A percentile compares a stretch with the other conserved stretches of the same genome.
phyloP scores from a whole-genome alignment of 2,797 vertebrate genomes.

The Hoplostethus mediterraneus region DNA sequence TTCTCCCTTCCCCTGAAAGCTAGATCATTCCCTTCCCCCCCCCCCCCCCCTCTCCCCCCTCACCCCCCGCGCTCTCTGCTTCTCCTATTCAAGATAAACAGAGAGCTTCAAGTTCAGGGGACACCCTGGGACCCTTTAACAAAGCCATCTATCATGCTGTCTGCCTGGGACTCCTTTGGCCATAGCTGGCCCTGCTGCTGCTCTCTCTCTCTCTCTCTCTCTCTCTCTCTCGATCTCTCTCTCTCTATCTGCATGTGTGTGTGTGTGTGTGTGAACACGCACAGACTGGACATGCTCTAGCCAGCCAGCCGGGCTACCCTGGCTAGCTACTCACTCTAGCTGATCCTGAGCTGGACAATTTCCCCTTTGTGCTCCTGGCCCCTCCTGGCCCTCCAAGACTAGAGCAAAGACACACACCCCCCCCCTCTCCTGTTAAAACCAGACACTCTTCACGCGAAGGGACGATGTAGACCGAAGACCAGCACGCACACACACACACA shows the following conservation, averaged over 20 bases:
- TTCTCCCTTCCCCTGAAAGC: slow-evolving; percentile 73
- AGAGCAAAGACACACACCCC: slow-evolving; percentile 50
- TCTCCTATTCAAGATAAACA: slow-evolving; percentile 99
- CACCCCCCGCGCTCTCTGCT: slow-evolving; percentile 91
- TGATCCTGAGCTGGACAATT: slow-evolving; percentile 67
- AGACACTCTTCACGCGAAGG: slow-evolving; percentile 50
- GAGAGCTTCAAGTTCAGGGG: slow-evolving; percentile 99
- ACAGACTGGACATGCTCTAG: slow-evolving; percentile 56
- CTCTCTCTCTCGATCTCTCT: slow-evolving; percentile 82
- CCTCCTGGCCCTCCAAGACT: slow-evolving; percentile 58
- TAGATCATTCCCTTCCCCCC: slow-evolving; percentile 77
- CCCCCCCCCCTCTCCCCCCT: slow-evolving; percentile 38
- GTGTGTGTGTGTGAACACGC: slow-evolving; percentile 39
- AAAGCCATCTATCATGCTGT: slow-evolving; percentile 89
- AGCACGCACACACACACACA: slow-evolving; percentile 20
- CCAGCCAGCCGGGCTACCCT: slow-evolving; percentile 31
- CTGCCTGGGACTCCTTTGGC: slow-evolving; percentile 82
- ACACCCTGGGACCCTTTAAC: slow-evolving; percentile 97
- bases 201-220: slow-evolving; percentile 88
- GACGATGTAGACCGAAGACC: slow-evolving; percentile 38
- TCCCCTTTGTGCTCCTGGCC: slow-evolving; percentile 66
- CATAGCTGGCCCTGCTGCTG: slow-evolving; percentile 80
- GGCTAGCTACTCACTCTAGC: slow-evolving; percentile 44
- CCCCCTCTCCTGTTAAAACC: slow-evolving; percentile 49
- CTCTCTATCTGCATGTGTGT: slow-evolving; percentile 30